A percentile compares a stretch with the other conserved stretches of the same genome.
Conservation (phyloP, 2,797 vertebrate genomes). For the Clamator glandarius region DNA sequence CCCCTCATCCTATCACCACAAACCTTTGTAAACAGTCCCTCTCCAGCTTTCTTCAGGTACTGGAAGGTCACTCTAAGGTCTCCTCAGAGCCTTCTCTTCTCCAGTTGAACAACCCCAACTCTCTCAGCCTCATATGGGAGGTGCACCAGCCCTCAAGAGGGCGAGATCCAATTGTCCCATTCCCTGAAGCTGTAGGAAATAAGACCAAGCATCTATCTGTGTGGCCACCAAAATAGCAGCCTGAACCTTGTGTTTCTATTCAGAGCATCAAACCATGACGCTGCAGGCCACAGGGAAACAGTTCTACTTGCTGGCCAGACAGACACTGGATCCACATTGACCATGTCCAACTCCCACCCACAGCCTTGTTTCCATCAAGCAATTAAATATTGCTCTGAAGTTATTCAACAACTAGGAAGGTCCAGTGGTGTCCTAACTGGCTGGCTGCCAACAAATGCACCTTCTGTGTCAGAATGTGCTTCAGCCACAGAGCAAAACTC, state of each 20-base stretch:
- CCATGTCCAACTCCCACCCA: neutral
- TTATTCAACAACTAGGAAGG: slow-evolving; percentile 61
- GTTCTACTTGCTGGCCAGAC: neutral
- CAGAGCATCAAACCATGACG: neutral
- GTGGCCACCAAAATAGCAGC: neutral
- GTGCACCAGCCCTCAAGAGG: too few relatives aligned
- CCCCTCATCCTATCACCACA: too few relatives aligned
- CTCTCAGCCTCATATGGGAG: too few relatives aligned
- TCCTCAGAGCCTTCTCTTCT: too few relatives aligned
- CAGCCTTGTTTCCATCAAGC: neutral
- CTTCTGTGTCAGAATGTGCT: neutral
- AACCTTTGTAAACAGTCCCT: too few relatives aligned
- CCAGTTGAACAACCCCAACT: too few relatives aligned
- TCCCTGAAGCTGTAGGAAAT: neutral
- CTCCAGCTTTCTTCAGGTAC: too few relatives aligned
- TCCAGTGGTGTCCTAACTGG: slow-evolving; percentile 19
- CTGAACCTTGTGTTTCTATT: neutral
- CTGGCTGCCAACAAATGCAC: neutral
- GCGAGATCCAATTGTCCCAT: neutral
- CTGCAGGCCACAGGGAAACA: neutral
- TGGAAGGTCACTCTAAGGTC: too few relatives aligned
- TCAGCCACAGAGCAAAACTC: neutral
- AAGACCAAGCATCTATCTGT: neutral
- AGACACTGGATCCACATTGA: neutral
- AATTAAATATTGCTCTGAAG: slow-evolving; percentile 10